Conservation (phyloP, 2,888 invertebrate genomes). For the Colostygia pectinataria region DNA sequence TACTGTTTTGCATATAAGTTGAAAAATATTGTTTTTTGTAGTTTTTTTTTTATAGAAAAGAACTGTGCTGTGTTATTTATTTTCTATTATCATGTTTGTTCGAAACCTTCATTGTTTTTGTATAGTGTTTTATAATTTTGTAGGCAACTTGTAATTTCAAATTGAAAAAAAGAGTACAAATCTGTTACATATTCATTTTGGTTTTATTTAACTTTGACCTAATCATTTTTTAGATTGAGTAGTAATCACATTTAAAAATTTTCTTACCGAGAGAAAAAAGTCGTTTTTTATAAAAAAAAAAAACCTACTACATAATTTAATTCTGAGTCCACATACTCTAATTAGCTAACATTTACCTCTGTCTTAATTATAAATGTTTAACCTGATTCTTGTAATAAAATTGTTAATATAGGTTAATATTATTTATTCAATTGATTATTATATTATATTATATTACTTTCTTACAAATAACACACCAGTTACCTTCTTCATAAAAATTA, state of each 20-base stretch:
- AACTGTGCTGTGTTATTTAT: constrained; percentile 7
- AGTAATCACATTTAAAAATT: no score
- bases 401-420: no score
- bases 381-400: no score
- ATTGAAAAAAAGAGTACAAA: constrained; percentile 59
- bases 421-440: background rate
- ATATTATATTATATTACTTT: constrained; percentile 69
- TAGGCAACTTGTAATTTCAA: constrained; percentile 47
- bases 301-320: no score
- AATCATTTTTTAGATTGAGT: no score
- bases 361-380: no score
- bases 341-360: no score
- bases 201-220: constrained; percentile 22
- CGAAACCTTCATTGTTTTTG: constrained; percentile 37
- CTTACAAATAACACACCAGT: constrained; percentile 94
- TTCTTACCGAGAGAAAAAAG: no score
- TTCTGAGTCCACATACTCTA: no score
- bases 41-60: constrained; percentile 3
- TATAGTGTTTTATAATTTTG: constrained; percentile 59
- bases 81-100: constrained; percentile 39
- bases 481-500: constrained; percentile 97
- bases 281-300: no score
- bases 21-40: constrained; percentile 12
- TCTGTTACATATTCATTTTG: constrained; percentile 41
- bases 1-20: constrained; percentile 11